These are phyloP conservation scores for Halocaridina rubra DNA, from an alignment of 2,888 invertebrate species.

Conservation along the genomic window DNA sequence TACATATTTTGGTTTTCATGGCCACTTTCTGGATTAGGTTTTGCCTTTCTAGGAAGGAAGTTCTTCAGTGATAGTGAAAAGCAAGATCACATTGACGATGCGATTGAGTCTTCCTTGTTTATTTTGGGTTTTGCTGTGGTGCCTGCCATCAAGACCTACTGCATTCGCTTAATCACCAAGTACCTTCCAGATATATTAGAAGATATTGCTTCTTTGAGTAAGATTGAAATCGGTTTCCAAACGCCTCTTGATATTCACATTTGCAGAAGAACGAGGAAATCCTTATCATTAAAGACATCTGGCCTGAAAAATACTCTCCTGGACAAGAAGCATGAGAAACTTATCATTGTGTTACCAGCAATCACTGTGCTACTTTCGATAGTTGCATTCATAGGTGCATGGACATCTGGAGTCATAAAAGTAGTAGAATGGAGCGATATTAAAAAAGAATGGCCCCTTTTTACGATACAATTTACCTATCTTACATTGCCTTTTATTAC, in stretches of 20 bases:
- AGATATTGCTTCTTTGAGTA: neutral
- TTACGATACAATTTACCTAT: neutral
- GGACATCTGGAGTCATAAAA: neutral
- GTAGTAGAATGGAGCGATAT: neutral
- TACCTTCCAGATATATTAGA: neutral
- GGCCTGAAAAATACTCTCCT: neutral
- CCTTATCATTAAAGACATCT: neutral
- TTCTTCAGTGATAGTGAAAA: neutral
- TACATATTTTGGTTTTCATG: neutral
- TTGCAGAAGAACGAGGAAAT: neutral
- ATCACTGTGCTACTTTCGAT: neutral
- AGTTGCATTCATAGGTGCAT: neutral
- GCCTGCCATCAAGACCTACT: conserved; percentile 6
- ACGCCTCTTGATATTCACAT: neutral
- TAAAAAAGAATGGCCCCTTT: neutral
- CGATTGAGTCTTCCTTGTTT: neutral
- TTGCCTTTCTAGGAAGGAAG: neutral
- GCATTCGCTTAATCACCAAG: neutral
- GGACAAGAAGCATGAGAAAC: neutral
- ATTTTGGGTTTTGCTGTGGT: neutral
- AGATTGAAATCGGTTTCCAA: neutral
- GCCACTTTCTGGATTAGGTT: neutral
- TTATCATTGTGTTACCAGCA: neutral
- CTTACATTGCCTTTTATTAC: neutral
- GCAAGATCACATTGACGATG: neutral